Percentiles rank a stretch among this genome's conserved stretches.
phyloP scores from a whole-genome alignment of 2,888 invertebrate genomes.

The Caenorhabditis uteleia region DNA sequence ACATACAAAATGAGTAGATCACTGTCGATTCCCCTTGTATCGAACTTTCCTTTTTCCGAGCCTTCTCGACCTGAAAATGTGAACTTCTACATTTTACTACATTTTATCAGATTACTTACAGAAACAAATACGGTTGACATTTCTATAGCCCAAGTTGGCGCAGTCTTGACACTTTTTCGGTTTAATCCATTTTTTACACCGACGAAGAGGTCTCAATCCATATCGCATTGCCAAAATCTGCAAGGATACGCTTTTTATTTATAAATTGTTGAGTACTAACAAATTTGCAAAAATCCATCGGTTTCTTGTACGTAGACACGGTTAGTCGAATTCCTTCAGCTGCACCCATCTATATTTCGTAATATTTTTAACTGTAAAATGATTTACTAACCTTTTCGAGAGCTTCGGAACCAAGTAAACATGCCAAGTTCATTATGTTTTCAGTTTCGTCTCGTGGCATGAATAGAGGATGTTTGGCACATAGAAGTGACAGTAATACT shows the following conservation, averaged over 20 bases:
- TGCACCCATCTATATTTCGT: conserved; percentile 12
- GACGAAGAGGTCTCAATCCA: conserved; percentile 13
- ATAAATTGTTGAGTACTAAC: neutral
- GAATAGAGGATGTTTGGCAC: conserved; percentile 33
- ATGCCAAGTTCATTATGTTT: conserved; percentile 30
- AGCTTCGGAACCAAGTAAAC: conserved; percentile 21
- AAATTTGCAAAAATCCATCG: conserved; percentile 22
- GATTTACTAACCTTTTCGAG: conserved; percentile 12
- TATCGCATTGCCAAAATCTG: conserved; percentile 16
- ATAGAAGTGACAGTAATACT: conserved; percentile 20
- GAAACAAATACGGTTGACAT: conserved; percentile 14
- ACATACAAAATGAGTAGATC: conserved; percentile 22
- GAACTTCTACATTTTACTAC: neutral
- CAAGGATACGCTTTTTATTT: neutral
- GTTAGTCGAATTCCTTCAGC: conserved; percentile 31
- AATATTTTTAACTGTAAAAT: neutral
- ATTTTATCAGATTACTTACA: conserved; percentile 8
- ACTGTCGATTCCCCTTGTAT: conserved; percentile 1
- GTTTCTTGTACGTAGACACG: conserved; percentile 12
- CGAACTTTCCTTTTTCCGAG: conserved; percentile 7
- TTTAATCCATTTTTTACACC: neutral
- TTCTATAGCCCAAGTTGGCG: conserved; percentile 2
- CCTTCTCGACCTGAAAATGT: conserved; percentile 14
- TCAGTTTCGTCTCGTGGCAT: conserved; percentile 32
- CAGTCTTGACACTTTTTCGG: conserved; percentile 6